Conservation (phyloP, 2,888 invertebrate genomes). For the Papilio elwesi region DNA sequence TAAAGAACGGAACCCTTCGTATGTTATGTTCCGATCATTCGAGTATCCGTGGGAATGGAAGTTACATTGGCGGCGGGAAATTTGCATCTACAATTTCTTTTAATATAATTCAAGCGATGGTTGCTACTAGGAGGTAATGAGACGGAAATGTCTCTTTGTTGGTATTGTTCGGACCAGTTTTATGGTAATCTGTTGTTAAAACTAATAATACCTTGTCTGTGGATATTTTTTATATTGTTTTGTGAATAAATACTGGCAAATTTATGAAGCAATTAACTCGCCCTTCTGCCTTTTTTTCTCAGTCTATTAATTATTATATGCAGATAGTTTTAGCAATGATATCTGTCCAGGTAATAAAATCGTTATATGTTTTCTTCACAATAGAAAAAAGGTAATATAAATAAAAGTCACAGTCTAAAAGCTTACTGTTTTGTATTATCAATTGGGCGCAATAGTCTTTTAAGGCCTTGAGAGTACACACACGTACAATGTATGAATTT, state of each 20-base stretch:
- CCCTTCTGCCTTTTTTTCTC: neutral
- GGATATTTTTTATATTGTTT: neutral
- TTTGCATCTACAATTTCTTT: constrained; percentile 58
- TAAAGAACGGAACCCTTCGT: constrained; percentile 36
- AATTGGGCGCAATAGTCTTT: neutral
- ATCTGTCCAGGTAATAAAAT: neutral
- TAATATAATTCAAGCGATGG: constrained; percentile 45
- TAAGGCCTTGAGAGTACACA: neutral
- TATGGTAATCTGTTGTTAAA: constrained; percentile 27
- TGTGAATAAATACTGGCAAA: neutral
- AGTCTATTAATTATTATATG: constrained; percentile 9
- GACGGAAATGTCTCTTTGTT: constrained; percentile 59
- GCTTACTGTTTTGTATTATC: neutral
- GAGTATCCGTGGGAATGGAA: constrained; percentile 60
- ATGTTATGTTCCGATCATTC: constrained; percentile 30
- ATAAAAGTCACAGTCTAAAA: neutral
- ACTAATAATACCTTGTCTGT: constrained; percentile 32
- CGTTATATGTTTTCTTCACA: neutral
- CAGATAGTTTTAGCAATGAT: neutral
- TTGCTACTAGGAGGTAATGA: constrained; percentile 62
- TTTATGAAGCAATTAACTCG: constrained; percentile 36
- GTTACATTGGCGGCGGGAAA: constrained; percentile 44
- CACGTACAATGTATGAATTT: neutral
- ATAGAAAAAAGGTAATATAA: neutral
- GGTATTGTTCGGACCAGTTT: constrained; percentile 37